Evolutionary conservation across 2,113 vertebrate species (phyloP), one percentile per base, ranked within the genome.

Genomic region (Passer montanus): DNA sequence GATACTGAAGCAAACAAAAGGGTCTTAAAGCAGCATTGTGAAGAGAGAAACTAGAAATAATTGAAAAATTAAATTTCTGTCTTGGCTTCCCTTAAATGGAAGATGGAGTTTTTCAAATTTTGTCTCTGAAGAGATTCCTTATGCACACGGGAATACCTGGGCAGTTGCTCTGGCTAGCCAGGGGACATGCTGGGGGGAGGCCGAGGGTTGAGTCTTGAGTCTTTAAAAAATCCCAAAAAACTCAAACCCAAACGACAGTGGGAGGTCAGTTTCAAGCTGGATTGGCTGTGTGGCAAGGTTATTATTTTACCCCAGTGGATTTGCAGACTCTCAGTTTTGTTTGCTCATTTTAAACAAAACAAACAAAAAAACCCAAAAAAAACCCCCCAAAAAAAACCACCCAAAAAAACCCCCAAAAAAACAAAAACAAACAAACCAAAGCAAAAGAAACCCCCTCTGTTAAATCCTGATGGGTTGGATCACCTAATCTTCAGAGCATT

Each of bases 191-290:
- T 39, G 39, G 11, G 37, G 5, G 2, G 5, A 33, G 37, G 2
- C 15, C 0, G 0, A 39, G 6, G 5, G 6, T 26, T 39, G 46
- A 31, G 10, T 3, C 10, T 68, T 49, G 27, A 60, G 10, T 72
- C 28, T 87, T 91, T 33, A 47, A 87, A 44, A 72, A 35, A 6
- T 23, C 1, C 16, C 16, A 1, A 9, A 52, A 78, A 53, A 6
- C 13, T 27, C 19, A 47, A 63, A 47, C 24, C 20, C 20, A 15
- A 49, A 19, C 6, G 24, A 12, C 9, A 56, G 4, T n/a, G 24
- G 17, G 19, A 33, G 37, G 13, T 50, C 30, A 5, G 1, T 81
- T 90, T 86, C 47, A 68, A 70, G 20, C 11, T 89, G 35, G 20
- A 49, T 30, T 31, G 50, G 8, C 41, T 59, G 21, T 73, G 49